These are phyloP conservation scores for Lasioglossum marginatum DNA, from an alignment of 2,888 invertebrate genomes.

Conservation along the genomic window DNA sequence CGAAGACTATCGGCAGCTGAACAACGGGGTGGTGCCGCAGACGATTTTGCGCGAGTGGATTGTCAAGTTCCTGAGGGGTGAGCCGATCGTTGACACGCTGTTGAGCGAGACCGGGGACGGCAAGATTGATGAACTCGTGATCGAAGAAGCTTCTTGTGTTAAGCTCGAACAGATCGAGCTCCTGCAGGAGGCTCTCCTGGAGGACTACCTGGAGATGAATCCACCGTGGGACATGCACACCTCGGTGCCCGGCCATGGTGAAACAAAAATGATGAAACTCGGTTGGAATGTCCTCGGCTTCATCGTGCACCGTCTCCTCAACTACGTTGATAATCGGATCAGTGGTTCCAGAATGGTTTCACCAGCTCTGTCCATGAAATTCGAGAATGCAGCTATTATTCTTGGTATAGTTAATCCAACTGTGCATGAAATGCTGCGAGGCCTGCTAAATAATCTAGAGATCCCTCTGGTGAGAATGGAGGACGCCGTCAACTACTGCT, in stretches of 20 bases:
- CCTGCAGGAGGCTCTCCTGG: conserved; percentile 84
- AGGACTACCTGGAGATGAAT: conserved; percentile 86
- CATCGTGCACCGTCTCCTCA: conserved; percentile 86
- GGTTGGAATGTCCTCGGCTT: conserved; percentile 85
- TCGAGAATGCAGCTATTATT: conserved; percentile 84
- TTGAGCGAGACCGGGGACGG: conserved; percentile 71
- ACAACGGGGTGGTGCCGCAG: conserved; percentile 84
- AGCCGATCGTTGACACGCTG: conserved; percentile 85
- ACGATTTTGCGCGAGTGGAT: conserved; percentile 87
- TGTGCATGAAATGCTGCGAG: conserved; percentile 83
- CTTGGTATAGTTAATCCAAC: conserved; percentile 84
- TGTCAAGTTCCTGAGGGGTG: conserved; percentile 86
- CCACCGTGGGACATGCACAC: conserved; percentile 85
- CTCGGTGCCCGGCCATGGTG: conserved; percentile 33
- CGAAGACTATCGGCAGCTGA: conserved; percentile 85
- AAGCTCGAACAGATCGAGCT: conserved; percentile 77
- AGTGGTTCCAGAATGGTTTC: conserved; percentile 75
- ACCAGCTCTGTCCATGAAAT: conserved; percentile 73
- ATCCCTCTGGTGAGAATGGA: conserved; percentile 85
- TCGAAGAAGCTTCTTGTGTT: background rate
- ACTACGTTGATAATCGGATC: conserved; percentile 85
- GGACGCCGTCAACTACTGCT: conserved; percentile 87
- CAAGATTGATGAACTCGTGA: conserved; percentile 65
- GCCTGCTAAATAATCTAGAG: conserved; percentile 83
- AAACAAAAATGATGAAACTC: conserved; percentile 81